Evolutionary conservation across 1,140 invertebrate genomes (phyloP).

Genomic region (Galleria mellonella): DNA sequence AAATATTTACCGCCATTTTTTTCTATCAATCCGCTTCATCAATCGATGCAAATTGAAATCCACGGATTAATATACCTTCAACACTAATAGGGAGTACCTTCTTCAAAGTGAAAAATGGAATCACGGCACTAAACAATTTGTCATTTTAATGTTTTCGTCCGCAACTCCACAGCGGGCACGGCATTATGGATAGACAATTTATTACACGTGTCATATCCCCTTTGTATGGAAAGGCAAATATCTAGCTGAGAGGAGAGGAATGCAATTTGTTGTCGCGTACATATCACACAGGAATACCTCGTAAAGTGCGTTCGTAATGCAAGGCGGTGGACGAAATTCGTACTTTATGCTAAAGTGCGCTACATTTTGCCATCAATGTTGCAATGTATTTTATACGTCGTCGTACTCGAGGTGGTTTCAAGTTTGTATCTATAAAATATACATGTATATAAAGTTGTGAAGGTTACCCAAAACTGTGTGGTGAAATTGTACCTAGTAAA

Average conservation of each 20-base stretch:
- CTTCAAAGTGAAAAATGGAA: constrained; percentile 35
- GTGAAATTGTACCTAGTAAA: no score
- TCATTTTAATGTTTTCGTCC: constrained; percentile 42
- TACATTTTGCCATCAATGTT: background rate
- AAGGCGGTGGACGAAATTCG: background rate
- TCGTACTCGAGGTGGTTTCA: background rate
- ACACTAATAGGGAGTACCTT: constrained; percentile 10
- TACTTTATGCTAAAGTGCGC: background rate
- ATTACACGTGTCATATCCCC: constrained; percentile 31
- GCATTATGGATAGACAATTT: constrained; percentile 34
- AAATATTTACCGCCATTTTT: constrained; percentile 9
- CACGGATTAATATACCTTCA: constrained; percentile 24
- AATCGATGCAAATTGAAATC: constrained; percentile 22
- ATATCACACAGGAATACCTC: constrained; percentile 10
- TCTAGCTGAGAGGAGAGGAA: constrained; percentile 23
- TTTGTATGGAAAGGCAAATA: constrained; percentile 25
- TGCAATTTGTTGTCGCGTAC: constrained; percentile 26
- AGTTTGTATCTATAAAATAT: no score
- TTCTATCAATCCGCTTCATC: constrained; percentile 13
- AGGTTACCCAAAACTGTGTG: no score
- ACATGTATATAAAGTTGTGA: constrained; percentile 1
- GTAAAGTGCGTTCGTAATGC: constrained; percentile 16
- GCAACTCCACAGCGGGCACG: constrained; percentile 18
- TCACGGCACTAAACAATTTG: constrained; percentile 35
- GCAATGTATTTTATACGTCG: background rate